Base-by-base conservation (phyloP, 2,113 vertebrate species). In the Amazona vittata region DNA sequence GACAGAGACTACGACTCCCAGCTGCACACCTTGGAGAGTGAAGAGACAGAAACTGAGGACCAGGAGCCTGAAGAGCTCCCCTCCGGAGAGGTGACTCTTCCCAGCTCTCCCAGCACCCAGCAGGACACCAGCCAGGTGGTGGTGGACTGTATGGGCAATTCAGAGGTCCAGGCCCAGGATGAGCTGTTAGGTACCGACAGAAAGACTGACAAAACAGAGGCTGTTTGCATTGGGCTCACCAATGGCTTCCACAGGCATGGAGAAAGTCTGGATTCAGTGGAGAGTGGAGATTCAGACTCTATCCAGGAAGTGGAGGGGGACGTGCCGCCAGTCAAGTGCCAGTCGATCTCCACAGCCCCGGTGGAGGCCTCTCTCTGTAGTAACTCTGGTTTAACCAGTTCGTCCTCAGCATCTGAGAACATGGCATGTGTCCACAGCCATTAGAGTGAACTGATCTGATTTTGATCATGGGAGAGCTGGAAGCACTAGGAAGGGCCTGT, bases 341-440 rank as follows among this genome's bases (percentile, higher is more conserved):
- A 95, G 1, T 50, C 28, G 17, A 97, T 93, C 82, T 96, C 90
- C 84, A 75, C 2, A 3, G 95, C 71, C 4, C 83, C 57, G 3
- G 89, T 97, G 44, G 96, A 95, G 53, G 62, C 91, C 63, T 78
- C 98, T 9, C 87, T 97, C 79, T 97, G 96, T 46, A 98, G 98
- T 71, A 97, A 96, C 96, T 97, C 98, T 62, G 97, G 95, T 95
- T 95, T 98, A 73, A 98, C 98, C 92, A 98, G 97, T 94, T 96
- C 98, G 97, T 98, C 98, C 98, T 98, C 98, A 96, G 97, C 98
- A 94, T 93, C 90, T 97, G 98, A 99, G 96, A 98, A 98, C 59
- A 7, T 65, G 79, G 67, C 76, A 37, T 97, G 68, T 98, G 97
- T 97, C 98, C 98, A 87, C 98, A 98, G 69, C 86, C 95, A 78